Conservation (phyloP, 2,797 vertebrate genomes). For the Psittacula derbiana region DNA sequence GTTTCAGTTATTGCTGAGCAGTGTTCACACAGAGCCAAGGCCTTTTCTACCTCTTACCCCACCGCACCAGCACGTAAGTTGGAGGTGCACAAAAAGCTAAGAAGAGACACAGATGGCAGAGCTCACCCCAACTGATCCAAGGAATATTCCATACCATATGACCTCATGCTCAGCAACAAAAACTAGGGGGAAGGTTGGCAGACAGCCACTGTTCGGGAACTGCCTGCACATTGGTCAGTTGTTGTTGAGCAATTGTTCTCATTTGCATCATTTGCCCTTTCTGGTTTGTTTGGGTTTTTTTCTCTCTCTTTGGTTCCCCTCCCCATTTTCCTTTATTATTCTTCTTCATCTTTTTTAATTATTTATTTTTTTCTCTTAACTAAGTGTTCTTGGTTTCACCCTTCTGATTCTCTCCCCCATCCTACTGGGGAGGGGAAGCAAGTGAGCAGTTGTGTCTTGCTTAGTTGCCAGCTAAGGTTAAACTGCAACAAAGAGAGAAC, state of each 20-base stretch:
- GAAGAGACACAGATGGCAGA: background rate
- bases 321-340: background rate
- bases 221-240: accelerated
- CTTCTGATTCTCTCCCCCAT: background rate
- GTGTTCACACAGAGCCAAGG: accelerated
- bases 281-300: background rate
- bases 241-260: background rate
- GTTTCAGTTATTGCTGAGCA: background rate
- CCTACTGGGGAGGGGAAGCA: no score
- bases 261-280: background rate
- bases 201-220: accelerated
- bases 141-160: background rate
- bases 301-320: background rate
- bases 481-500: background rate
- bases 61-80: accelerated
- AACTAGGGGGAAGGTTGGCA: background rate
- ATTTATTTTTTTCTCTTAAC: background rate
- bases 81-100: background rate
- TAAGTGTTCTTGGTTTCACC: background rate
- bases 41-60: background rate
- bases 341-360: background rate
- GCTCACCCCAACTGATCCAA: background rate
- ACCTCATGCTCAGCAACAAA: background rate
- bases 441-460: background rate
- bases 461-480: background rate